Evolutionary conservation across 2,113 vertebrate genomes (phyloP).

Genomic region (Notechis scutatus): DNA sequence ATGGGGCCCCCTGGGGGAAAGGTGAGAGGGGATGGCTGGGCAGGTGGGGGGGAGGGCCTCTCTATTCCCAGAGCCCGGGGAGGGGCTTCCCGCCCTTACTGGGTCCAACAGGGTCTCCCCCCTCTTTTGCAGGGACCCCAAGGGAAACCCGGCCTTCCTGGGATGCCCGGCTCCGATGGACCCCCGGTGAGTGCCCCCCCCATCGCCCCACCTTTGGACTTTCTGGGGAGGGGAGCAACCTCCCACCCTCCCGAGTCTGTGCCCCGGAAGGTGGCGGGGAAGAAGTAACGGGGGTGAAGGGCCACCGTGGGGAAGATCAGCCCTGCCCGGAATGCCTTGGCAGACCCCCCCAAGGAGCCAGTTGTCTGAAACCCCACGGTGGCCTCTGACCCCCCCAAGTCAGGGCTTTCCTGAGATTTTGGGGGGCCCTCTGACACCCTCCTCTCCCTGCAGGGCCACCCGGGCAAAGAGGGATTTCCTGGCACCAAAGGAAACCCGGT

Average conservation of each 20-base stretch:
- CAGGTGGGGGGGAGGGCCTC: rapidly evolving
- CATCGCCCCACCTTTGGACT: too few species aligned
- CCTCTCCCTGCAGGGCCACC: conserved; percentile 76
- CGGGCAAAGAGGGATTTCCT: conserved; percentile 84
- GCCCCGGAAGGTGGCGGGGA: rapidly evolving
- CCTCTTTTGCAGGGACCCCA: conserved; percentile 74
- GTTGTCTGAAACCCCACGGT: neutral
- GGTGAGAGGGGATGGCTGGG: conserved; percentile 53
- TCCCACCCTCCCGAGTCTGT: neutral
- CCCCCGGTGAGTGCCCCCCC: conserved; percentile 76
- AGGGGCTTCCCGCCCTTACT: neutral
- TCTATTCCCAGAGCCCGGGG: neutral
- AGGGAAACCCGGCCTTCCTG: conserved; percentile 89
- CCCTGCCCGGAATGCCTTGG: neutral
- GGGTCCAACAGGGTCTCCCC: neutral
- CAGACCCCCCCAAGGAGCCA: neutral
- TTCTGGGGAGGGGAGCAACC: neutral
- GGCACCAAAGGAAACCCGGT: conserved; percentile 91
- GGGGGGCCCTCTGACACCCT: neutral
- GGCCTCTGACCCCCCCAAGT: too few species aligned
- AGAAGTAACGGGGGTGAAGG: neutral
- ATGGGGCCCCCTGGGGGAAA: conserved; percentile 75
- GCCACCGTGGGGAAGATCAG: neutral
- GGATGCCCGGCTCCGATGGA: conserved; percentile 88
- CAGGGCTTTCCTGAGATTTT: neutral